Evolutionary conservation across 1,140 invertebrate species (phyloP), one percentile per base, ranked within the genome.

Genomic region (Euura saliciscinereae): DNA sequence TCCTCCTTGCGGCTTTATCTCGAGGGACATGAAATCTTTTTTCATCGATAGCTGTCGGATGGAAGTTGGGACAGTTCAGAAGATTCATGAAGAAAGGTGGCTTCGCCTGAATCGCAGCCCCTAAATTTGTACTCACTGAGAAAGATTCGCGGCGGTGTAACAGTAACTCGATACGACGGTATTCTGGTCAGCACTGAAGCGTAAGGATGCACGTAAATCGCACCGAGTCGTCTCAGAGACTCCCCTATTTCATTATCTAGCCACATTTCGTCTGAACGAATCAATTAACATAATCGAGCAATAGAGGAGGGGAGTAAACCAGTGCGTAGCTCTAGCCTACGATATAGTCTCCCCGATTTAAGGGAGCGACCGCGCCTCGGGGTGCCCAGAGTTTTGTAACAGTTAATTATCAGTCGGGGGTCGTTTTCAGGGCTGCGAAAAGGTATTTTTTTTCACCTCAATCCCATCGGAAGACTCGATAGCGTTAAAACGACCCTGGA

Each of bases 121-220:
- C 13, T 3, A 59, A 59, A 59, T 59, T 59, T 59, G 51, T 8
- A 59, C 8, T 8, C 51, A 4, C 4, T 8, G 10, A 59, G 51
- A 59, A 59, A 4, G 51, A 4, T 59, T n/a, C 8, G 3, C 51
- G 3, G 51, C 51, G n/a, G 51, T 3, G 51, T n/a, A n/a, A 59
- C 2, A 59, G 8, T 59, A 59, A 59, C 51, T 10, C 51, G 4
- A n/a, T 8, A n/a, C n/a, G 51, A 59, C 51, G n/a, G 51, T 4
- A 7, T 59, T 59, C 51, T 59, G 51, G 51, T 59, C 51, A 59
- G 51, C 51, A 59, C 51, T 59, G 51, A 59, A 59, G 8, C 51
- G 51, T 59, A n/a, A 59, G 8, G n/a, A n/a, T 59, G 51, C 8
- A n/a, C n/a, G n/a, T 8, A n/a, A 3, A 59, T 59, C n/a, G 51